Conservation (phyloP, 2,113 vertebrate genomes). For the Gasterosteus nipponicus region DNA sequence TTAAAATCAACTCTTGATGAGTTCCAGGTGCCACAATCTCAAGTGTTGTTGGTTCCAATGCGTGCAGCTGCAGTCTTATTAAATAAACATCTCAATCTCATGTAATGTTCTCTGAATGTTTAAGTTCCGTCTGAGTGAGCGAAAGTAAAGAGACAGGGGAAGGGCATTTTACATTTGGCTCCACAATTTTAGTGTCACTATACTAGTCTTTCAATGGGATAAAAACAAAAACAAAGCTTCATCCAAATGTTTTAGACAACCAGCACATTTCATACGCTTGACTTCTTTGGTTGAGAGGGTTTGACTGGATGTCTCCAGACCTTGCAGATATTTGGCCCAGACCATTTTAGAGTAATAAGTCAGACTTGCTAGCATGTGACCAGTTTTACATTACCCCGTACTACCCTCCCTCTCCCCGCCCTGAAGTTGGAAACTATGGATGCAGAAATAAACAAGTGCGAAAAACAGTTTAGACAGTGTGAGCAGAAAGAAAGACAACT, state of each 20-base stretch:
- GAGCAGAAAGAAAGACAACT: background rate
- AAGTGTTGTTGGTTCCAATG: background rate
- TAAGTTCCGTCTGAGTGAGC: background rate
- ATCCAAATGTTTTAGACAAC: background rate
- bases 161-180: background rate
- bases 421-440: too few species aligned
- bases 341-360: conserved; percentile 22
- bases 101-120: background rate
- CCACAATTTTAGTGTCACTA: background rate
- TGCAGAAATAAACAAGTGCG: background rate
- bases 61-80: background rate
- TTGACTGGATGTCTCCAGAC: background rate
- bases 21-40: background rate
- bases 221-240: conserved; percentile 1
- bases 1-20: too few species aligned
- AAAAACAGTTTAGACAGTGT: background rate
- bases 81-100: background rate
- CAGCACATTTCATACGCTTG: conserved; percentile 17
- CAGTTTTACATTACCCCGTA: background rate
- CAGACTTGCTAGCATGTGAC: conserved; percentile 7
- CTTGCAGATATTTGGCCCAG: background rate
- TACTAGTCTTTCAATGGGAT: background rate
- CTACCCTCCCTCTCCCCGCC: background rate
- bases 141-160: background rate
- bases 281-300: background rate